Evolutionary conservation across 2,113 vertebrate species (phyloP), one percentile per base, ranked within the genome.

Genomic region (Platichthys flesus): DNA sequence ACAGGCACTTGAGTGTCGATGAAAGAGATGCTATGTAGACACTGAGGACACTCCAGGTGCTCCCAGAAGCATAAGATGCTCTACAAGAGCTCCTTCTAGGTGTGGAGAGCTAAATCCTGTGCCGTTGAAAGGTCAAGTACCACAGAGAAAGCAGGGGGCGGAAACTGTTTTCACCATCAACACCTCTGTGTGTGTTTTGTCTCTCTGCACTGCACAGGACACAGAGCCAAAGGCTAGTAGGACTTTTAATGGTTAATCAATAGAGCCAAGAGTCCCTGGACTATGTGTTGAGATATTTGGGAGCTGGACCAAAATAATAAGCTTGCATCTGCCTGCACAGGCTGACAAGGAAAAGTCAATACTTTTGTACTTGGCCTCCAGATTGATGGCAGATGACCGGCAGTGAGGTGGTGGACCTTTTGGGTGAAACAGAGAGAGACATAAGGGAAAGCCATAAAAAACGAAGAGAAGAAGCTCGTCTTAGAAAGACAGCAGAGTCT

Each of bases 201-300:
- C 68, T 79, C 67, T 84, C 85, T 74, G 68, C 60, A 77, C 67
- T 75, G 57, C 59, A 67, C 56, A 80, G 67, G 76, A 83, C 79
- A 74, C 54, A 79, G 65, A 84, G 81, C 83, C 84, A 85, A 81
- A 88, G 84, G 79, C 70, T 57, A 65, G 20, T 70, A 78, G 78
- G 85, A 73, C 76, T 75, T 90, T 89, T 90, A 93, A 93, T 93
- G 85, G 90, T 87, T 89, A 88, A 94, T 93, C 92, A 90, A 95
- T 91, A 89, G 57, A 64, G 74, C 65, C 79, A 83, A 71, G 71
- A 86, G 77, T 87, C 85, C 76, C 76, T 68, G 42, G 67, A 82
- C 83, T 79, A 28, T 74, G 52, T 67, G 86, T 84, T 55, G 78
- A 54, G 71, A 90, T 88, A 88, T 89, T 89, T 82, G 73, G 79